Evolutionary conservation across 2,797 vertebrate genomes (phyloP).

Genomic region (Hephaestus fuliginosus): DNA sequence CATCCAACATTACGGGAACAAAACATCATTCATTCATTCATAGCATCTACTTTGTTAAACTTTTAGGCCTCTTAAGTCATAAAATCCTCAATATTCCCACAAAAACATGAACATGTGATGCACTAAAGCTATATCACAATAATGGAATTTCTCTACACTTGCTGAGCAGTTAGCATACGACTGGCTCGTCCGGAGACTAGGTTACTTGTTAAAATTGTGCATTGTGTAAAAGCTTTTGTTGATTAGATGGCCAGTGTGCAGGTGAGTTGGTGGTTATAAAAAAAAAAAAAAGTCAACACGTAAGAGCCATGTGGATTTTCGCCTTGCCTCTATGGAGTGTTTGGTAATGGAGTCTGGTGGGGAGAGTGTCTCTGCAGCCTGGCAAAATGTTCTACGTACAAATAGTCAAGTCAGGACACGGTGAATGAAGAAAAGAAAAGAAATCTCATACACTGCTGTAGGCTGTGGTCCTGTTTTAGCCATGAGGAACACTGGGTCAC

Average conservation of each 20-base stretch:
- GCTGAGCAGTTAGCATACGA: conserved; percentile 18
- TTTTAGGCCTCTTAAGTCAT: neutral
- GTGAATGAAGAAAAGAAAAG: conserved; percentile 1
- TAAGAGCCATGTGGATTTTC: conserved; percentile 31
- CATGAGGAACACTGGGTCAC: neutral
- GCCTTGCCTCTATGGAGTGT: conserved; percentile 79
- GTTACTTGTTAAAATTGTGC: conserved; percentile 40
- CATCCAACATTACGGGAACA: conserved; percentile 1
- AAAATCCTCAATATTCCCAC: neutral
- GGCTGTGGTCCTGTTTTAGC: neutral
- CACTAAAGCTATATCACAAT: neutral
- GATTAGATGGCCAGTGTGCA: conserved; percentile 39
- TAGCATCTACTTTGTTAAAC: neutral
- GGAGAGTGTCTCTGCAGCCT: conserved; percentile 70
- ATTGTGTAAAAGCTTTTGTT: neutral
- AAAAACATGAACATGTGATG: neutral
- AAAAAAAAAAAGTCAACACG: conserved; percentile 11
- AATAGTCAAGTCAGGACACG: conserved; percentile 67
- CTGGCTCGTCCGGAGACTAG: conserved; percentile 3
- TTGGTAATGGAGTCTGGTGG: conserved; percentile 70
- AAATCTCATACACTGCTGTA: neutral
- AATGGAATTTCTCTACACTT: neutral
- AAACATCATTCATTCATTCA: conserved; percentile 1
- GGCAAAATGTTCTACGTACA: conserved; percentile 78
- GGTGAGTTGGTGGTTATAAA: conserved; percentile 27